phyloP scores from a whole-genome alignment of 2,113 vertebrate genomes.

The Hymenochirus boettgeri region DNA sequence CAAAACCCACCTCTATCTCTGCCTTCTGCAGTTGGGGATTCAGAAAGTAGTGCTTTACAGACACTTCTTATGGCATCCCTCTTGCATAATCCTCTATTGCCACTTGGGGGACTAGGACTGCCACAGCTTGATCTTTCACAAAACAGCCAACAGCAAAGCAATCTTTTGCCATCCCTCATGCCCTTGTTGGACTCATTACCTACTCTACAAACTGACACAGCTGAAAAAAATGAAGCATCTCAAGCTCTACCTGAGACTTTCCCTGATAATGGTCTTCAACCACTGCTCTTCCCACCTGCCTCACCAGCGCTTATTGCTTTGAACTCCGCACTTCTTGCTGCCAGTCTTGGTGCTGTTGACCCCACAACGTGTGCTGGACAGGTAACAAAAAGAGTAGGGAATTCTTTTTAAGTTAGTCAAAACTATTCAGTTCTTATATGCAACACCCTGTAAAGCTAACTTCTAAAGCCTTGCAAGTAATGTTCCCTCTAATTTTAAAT shows the following conservation, averaged over 20 bases:
- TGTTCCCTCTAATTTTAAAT: no score
- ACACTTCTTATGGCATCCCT: conserved; percentile 63
- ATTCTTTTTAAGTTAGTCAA: no score
- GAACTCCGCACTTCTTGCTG: conserved; percentile 71
- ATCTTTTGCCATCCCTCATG: conserved; percentile 65
- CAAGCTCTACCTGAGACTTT: conserved; percentile 59
- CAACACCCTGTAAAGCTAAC: no score
- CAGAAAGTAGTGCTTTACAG: conserved; percentile 31
- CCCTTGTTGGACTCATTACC: conserved; percentile 64
- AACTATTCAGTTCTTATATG: no score
- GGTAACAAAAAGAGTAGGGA: conserved; percentile 33
- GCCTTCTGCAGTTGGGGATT: conserved; percentile 26
- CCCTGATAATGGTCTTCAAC: conserved; percentile 60
- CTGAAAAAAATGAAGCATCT: conserved; percentile 51
- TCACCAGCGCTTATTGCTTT: conserved; percentile 72
- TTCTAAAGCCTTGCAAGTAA: no score
- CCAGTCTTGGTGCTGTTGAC: conserved; percentile 69
- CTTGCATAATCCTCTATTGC: conserved; percentile 67
- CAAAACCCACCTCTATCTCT: conserved; percentile 51
- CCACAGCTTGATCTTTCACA: conserved; percentile 66
- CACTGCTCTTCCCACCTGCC: conserved; percentile 65
- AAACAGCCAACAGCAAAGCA: conserved; percentile 64
- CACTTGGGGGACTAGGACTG: conserved; percentile 56
- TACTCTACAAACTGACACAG: conserved; percentile 37
- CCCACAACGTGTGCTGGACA: conserved; percentile 16